phyloP scores from a whole-genome alignment of 2,113 vertebrate species.

The Furnarius figulus region DNA sequence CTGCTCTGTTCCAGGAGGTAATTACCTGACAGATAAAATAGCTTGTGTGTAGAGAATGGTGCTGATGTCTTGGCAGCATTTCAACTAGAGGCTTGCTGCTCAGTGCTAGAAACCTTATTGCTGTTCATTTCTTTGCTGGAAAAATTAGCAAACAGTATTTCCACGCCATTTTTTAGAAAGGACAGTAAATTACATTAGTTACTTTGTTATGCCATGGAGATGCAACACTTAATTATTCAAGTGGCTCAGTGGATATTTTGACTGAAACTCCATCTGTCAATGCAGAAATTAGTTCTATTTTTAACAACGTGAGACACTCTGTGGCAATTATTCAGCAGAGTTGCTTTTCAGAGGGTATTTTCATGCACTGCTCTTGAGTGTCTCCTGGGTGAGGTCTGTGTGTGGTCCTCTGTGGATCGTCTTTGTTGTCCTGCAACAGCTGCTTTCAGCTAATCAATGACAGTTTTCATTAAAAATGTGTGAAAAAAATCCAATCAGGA shows the following conservation, averaged over 20 bases:
- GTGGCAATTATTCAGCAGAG: background rate
- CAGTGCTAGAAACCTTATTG: background rate
- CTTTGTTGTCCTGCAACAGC: background rate
- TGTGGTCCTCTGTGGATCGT: background rate
- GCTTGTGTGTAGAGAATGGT: background rate
- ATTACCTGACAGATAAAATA: conserved; percentile 6
- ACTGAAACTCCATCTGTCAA: background rate
- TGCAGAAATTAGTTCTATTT: conserved; percentile 33
- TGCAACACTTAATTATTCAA: conserved; percentile 1
- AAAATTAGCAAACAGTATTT: background rate
- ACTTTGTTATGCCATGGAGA: background rate
- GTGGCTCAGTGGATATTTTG: conserved; percentile 16
- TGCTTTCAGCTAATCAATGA: background rate
- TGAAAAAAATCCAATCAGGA: background rate
- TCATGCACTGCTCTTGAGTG: background rate
- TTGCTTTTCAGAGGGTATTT: background rate
- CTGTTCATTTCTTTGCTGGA: background rate
- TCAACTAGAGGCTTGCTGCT: background rate
- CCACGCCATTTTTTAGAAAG: background rate
- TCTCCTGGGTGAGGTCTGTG: background rate
- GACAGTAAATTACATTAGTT: background rate
- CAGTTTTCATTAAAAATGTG: background rate
- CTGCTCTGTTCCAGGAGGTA: background rate
- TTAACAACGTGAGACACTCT: background rate
- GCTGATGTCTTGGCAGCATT: background rate